Evolutionary conservation across 2,113 vertebrate species (phyloP), one percentile per base, ranked within the genome.

Genomic region (Plecturocebus donacophilus): DNA sequence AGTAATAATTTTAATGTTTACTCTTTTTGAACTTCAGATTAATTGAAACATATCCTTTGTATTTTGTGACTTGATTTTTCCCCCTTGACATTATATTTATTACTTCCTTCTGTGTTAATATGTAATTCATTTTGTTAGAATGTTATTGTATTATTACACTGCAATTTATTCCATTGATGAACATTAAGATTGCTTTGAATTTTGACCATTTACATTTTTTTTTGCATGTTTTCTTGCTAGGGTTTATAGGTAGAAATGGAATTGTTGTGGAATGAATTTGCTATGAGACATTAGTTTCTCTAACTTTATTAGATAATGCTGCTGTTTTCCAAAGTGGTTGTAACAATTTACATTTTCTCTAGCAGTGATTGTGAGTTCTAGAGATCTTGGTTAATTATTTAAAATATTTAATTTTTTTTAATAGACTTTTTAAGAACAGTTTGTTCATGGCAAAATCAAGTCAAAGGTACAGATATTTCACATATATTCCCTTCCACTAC

Each of bases 51-150:
- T 54, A 32, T 25, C 66, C 35, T 70, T 2, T 83, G 6, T 56
- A 56, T 94, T 79, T 90, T 94, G 49, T 96, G 81, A 87, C 4
- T 27, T 79, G 32, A 58, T 13, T n/a, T 8, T 87, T 3, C 8
- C n/a, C 3, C 38, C 14, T 71, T 61, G 47, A 47, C 27, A 21
- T 77, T 77, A 1, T 90, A 27, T 58, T 94, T 95, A 68, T 66
- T 82, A 25, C 23, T 56, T 85, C 83, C 40, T 71, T 87, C 52
- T 89, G 0, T 89, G 5, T 86, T 77, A 71, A 40, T 19, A 10
- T 97, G 1, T n/a, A 66, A 73, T 75, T 87, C 9, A 73, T 52
- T 93, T 84, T 88, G 23, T 90, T 92, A 94, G 38, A 86, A 58
- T 79, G 58, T 19, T 71, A 35, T 49, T 32, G 20, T 25, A 21